Evolutionary conservation across 2,888 invertebrate genomes (phyloP).

Genomic region (Xanthorhoe spadicearia): DNA sequence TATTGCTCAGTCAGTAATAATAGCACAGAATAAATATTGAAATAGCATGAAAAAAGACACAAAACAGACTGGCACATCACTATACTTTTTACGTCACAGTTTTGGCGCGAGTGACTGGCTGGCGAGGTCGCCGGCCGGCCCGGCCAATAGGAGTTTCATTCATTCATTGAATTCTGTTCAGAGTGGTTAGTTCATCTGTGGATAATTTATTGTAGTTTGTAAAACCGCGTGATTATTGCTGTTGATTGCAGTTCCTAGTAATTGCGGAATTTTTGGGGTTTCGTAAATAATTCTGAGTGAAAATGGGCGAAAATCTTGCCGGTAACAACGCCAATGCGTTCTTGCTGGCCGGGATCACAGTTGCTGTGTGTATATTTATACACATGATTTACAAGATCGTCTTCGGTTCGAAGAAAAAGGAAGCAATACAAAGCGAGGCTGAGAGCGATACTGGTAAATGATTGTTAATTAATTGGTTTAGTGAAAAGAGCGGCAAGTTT

Average conservation of each 20-base stretch:
- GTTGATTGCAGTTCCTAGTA: conserved; percentile 49
- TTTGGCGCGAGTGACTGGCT: conserved; percentile 1
- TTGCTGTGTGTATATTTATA: conserved; percentile 68
- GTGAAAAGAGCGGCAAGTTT: conserved; percentile 2
- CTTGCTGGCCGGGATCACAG: conserved; percentile 62
- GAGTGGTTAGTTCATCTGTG: conserved; percentile 52
- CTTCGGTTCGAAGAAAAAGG: conserved; percentile 69
- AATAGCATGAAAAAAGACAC: too few species aligned
- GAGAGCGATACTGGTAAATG: conserved; percentile 71
- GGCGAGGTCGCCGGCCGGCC: conserved; percentile 16
- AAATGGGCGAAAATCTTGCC: conserved; percentile 76
- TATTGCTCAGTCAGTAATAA: background rate
- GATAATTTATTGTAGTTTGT: conserved; percentile 55
- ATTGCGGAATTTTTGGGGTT: conserved; percentile 48
- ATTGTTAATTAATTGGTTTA: conserved; percentile 6
- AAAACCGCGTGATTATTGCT: conserved; percentile 72
- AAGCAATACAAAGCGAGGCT: conserved; percentile 66
- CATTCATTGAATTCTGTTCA: conserved; percentile 47
- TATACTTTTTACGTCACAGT: background rate
- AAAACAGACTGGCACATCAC: too few species aligned
- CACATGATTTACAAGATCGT: conserved; percentile 72
- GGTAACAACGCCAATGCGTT: conserved; percentile 64
- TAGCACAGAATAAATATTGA: too few species aligned
- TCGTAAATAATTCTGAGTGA: conserved; percentile 70
- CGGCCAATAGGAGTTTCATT: conserved; percentile 36